Base-by-base conservation (phyloP, 2,113 vertebrate species). In the Odobenus rosmarus region DNA sequence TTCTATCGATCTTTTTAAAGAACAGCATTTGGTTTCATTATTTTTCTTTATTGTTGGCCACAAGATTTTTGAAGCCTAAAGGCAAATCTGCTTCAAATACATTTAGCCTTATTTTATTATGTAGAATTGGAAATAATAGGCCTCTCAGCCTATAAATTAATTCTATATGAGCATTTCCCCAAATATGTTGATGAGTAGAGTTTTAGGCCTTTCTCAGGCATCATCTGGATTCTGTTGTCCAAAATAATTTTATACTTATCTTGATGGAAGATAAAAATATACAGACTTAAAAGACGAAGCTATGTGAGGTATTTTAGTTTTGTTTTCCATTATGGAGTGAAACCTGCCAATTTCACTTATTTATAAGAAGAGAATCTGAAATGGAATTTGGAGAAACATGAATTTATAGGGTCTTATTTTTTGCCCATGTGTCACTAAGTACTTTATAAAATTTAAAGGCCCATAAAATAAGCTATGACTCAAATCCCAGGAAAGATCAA, bases 391-490 rank as follows among this genome's bases (percentile, higher is more conserved):
- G 76, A 97, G 77, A 94, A 96, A 93, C 51, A 96, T 74, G 31
- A 94, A 95, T 98, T 97, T 81, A 97, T 39, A 96, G 36, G 31
- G 69, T 96, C 69, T 93, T 97, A 96, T 88, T 88, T 98, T 98
- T 95, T 97, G 86, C 18, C 59, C 86, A 92, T 42, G 74, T 61
- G 62, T 51, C 95, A 97, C 77, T 90, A 97, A 96, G 71, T 94
- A 98, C 91, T 98, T 98, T 95, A 84, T 91, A 88, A 97, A 93
- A 96, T 91, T 91, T 91, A 79, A 97, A 94, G 69, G 93, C 9
- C 71, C 90, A 98, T 55, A 97, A 97, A 98, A 79, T 62, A 96
- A 98, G 51, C 33, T 97, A 97, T 89, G 90, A 95, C 62, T 96
- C 93, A 98, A 98, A 96, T 96, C 42, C 76, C 85, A n/a, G 67